Evolutionary conservation across 2,888 invertebrate genomes (phyloP).

Genomic region (Trichogramma evanescens): DNA sequence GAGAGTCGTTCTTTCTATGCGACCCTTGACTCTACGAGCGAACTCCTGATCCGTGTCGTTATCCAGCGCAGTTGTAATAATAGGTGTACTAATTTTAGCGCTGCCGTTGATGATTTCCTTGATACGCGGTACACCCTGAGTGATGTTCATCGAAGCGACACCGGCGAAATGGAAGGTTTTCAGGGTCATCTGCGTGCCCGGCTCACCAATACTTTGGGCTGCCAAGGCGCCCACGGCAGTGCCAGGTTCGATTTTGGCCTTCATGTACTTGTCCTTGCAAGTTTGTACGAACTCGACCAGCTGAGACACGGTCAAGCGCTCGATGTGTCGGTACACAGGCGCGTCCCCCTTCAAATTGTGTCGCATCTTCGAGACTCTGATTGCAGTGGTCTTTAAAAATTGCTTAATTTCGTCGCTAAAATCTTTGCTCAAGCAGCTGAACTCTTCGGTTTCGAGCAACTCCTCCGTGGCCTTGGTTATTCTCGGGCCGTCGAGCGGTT

Average conservation of each 20-base stretch:
- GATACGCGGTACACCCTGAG: constrained; percentile 82
- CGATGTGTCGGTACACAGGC: constrained; percentile 39
- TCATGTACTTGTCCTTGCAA: constrained; percentile 82
- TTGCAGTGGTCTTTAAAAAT: constrained; percentile 51
- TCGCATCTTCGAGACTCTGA: constrained; percentile 47
- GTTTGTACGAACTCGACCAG: constrained; percentile 68
- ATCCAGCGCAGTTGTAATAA: constrained; percentile 82
- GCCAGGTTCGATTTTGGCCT: constrained; percentile 84
- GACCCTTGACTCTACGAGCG: constrained; percentile 85
- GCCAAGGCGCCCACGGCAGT: constrained; percentile 97
- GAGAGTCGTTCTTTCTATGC: constrained; percentile 90
- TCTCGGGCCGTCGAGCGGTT: constrained; percentile 54
- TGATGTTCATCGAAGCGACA: constrained; percentile 99
- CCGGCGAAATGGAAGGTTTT: constrained; percentile 99
- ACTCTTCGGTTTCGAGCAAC: constrained; percentile 46
- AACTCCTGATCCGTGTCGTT: constrained; percentile 73
- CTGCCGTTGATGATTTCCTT: constrained; percentile 99
- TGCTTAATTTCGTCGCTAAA: constrained; percentile 71
- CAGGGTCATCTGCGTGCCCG: constrained; percentile 98
- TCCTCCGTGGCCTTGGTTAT: constrained; percentile 41
- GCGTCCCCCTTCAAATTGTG: constrained; percentile 31
- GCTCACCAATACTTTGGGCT: constrained; percentile 98
- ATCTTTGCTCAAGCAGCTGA: constrained; percentile 54
- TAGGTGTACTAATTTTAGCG: constrained; percentile 89
- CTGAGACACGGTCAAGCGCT: constrained; percentile 62